These are phyloP conservation scores for Brachirus orientalis DNA, from an alignment of 2,113 vertebrate genomes.

Conservation along the genomic window DNA sequence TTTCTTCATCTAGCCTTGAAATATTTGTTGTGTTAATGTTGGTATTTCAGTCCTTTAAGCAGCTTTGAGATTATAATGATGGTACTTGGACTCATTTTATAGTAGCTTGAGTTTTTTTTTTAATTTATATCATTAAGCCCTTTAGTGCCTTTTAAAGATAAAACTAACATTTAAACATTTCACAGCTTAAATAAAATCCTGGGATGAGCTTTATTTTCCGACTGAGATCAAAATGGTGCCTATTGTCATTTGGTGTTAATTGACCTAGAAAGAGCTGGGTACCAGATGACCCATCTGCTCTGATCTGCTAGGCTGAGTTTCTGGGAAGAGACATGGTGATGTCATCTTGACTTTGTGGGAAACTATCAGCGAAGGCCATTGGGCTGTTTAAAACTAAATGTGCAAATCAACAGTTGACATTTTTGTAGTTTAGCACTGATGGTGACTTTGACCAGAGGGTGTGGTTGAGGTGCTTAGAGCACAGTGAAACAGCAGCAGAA, in stretches of 20 bases:
- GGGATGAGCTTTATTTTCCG: too few species aligned
- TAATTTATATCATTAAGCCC: not conserved
- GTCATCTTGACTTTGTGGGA: conserved; percentile 60
- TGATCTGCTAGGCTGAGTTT: conserved; percentile 23
- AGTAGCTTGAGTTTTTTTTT: not conserved
- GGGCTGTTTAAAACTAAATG: conserved; percentile 24
- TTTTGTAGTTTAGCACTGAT: conserved; percentile 26
- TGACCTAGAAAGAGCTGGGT: conserved; percentile 37
- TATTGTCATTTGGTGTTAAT: conserved; percentile 34
- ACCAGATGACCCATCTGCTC: conserved; percentile 38
- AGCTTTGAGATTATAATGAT: conserved; percentile 15
- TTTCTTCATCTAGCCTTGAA: not conserved
- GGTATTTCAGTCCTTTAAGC: conserved; percentile 24
- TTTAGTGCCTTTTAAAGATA: not conserved
- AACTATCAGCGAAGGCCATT: conserved; percentile 33
- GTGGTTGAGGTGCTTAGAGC: conserved; percentile 64
- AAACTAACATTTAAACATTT: too few species aligned
- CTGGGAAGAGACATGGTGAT: conserved; percentile 50
- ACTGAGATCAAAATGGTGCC: conserved; percentile 20
- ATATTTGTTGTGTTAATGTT: conserved; percentile 4
- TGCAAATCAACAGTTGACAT: conserved; percentile 24
- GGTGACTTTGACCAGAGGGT: conserved; percentile 77
- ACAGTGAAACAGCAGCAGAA: conserved; percentile 39
- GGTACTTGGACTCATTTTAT: conserved; percentile 8
- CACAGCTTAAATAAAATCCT: not conserved